Evolutionary conservation across 2,888 invertebrate species (phyloP), one percentile per base, ranked within the genome.

Genomic region (Lymantria monacha): DNA sequence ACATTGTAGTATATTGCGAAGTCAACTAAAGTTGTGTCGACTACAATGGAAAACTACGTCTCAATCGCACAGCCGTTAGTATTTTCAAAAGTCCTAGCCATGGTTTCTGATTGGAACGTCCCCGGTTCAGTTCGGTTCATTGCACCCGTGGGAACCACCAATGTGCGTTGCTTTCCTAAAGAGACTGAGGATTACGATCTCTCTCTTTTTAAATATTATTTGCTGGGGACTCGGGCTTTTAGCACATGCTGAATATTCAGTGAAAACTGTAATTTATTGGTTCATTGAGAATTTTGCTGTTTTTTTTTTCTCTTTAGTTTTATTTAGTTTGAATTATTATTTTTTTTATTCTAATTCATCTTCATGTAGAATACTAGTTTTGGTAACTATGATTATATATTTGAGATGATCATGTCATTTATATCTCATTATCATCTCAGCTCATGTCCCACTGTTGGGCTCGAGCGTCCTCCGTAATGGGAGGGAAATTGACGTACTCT

Each of bases 1-100:
- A n/a, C n/a, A n/a, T n/a, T n/a, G n/a, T n/a, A n/a, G n/a, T n/a
- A n/a, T n/a, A n/a, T n/a, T n/a, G n/a, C n/a, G 22, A 38, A 38
- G 1, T 38, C 38, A 12, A 41, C 14, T 3, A 5, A 41, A 9
- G 14, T 14, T 41, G 9, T 55, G 54, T 63, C 60, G 59, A 30
- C 38, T 30, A 22, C 59, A 74, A 48, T 78, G 81, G 75, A 57
- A 51, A 75, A 62, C 30, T 40, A 41, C 67, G 53, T 51, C 48
- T 59, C 74, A 74, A 83, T 80, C 75, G 68, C 63, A 72, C 70
- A 76, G 73, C 83, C 81, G 86, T 85, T 85, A 85, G 79, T 74
- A 79, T 83, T 84, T 82, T 85, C 77, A 80, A 84, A 83, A 83
- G 83, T 85, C 78, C 78, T 78, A 73, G 71, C 74, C 75, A 76